Percentiles rank a stretch among this genome's conserved stretches.
Evolutionary conservation across 1,140 invertebrate genomes (phyloP).

Genomic region (Holcopasites calliopsidis): DNA sequence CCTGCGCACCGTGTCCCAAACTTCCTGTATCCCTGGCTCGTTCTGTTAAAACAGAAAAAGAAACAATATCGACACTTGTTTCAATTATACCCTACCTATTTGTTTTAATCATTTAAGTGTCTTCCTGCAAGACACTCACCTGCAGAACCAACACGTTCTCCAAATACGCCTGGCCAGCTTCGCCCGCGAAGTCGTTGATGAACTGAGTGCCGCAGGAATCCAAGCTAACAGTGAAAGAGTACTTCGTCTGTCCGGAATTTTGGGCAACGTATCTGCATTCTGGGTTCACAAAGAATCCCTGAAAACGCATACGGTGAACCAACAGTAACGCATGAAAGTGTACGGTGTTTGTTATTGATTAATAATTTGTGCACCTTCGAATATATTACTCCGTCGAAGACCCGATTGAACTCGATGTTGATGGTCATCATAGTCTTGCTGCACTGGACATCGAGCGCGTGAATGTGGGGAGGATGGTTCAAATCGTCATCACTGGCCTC

Average conservation of each 20-base stretch:
- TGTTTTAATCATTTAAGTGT: too few relatives aligned
- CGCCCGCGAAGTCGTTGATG: conserved; percentile 87
- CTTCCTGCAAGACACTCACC: conserved; percentile 52
- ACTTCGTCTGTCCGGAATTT: conserved; percentile 85
- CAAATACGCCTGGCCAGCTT: conserved; percentile 87
- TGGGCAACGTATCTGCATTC: conserved; percentile 87
- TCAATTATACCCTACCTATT: too few relatives aligned
- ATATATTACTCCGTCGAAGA: conserved; percentile 89
- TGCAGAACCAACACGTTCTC: conserved; percentile 90
- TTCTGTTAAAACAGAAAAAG: conserved; percentile 79
- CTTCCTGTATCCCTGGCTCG: conserved; percentile 89
- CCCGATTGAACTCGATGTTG: conserved; percentile 88
- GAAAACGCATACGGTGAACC: not conserved
- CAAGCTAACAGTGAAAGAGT: conserved; percentile 87
- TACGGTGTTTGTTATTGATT: not conserved
- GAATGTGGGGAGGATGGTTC: conserved; percentile 87
- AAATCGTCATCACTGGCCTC: conserved; percentile 74
- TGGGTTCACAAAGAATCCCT: conserved; percentile 86
- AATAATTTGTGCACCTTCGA: conserved; percentile 82
- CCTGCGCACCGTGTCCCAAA: conserved; percentile 89
- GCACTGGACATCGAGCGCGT: conserved; percentile 87
- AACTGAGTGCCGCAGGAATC: conserved; percentile 90
- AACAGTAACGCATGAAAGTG: not conserved
- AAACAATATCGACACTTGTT: too few relatives aligned
- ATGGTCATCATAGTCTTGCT: conserved; percentile 92